phyloP scores from a whole-genome alignment of 2,113 vertebrate genomes.

The Oreotrochilus melanogaster region DNA sequence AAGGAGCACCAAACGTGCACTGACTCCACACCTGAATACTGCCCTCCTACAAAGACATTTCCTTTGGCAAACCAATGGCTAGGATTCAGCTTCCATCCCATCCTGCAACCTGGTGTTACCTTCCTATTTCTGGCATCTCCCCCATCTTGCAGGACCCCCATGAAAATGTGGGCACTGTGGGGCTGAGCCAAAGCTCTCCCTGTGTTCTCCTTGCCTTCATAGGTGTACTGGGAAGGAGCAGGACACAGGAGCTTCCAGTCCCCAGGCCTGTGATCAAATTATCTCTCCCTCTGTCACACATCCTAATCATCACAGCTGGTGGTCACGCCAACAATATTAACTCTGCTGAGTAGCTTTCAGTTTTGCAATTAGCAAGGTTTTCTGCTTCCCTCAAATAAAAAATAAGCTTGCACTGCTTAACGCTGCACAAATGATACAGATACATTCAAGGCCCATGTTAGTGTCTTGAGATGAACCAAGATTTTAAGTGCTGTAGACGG shows the following conservation, averaged over 20 bases:
- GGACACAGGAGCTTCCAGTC: constrained; percentile 23
- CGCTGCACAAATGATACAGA: constrained; percentile 14
- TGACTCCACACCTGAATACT: neutral
- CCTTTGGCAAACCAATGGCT: neutral
- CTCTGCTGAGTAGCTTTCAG: constrained; percentile 61
- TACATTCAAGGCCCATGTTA: neutral
- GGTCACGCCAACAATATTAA: constrained; percentile 70
- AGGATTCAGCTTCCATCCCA: neutral
- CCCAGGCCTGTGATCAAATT: constrained; percentile 64
- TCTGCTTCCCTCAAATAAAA: constrained; percentile 61
- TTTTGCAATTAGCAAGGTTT: constrained; percentile 68
- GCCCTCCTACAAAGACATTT: neutral
- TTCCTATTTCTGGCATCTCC: fast-evolving
- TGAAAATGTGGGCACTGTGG: fast-evolving
- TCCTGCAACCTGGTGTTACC: neutral
- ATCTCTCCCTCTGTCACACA: constrained; percentile 68
- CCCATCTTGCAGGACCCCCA: neutral
- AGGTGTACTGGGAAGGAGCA: constrained; percentile 15
- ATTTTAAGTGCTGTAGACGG: neutral
- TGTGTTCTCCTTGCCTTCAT: neutral
- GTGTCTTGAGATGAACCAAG: neutral
- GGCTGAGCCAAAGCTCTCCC: neutral
- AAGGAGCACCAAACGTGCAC: neutral
- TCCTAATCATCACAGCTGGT: constrained; percentile 68
- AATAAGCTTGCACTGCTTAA: constrained; percentile 12